Conservation (phyloP, 2,888 invertebrate species). For the Bellardia pandia region DNA sequence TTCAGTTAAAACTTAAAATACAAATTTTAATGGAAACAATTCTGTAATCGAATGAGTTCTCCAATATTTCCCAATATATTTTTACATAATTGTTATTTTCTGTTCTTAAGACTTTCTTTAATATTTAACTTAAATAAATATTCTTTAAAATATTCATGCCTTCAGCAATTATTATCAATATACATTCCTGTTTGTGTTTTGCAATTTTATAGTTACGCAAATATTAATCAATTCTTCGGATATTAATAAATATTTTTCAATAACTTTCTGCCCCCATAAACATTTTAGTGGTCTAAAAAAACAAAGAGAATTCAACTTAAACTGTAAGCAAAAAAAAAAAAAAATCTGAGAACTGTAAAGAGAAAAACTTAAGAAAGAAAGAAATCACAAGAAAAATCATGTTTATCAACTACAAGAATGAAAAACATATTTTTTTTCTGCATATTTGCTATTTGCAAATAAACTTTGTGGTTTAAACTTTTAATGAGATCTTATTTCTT, state of each 20-base stretch:
- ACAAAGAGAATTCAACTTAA: neutral
- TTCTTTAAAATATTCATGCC: conserved; percentile 30
- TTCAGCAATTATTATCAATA: neutral
- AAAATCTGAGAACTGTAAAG: conserved; percentile 8
- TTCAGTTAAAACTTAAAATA: too few relatives aligned
- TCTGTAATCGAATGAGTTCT: too few relatives aligned
- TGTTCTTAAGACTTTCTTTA: neutral
- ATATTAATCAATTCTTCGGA: conserved; percentile 48
- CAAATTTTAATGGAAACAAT: too few relatives aligned
- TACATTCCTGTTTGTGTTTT: neutral
- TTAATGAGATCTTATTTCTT: conserved; percentile 74
- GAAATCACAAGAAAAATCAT: conserved; percentile 34
- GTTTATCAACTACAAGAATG: conserved; percentile 60
- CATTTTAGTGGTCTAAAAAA: conserved; percentile 51
- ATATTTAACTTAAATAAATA: neutral
- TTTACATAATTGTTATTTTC: too few relatives aligned
- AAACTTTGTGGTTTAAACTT: conserved; percentile 75
- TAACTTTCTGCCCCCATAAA: conserved; percentile 55
- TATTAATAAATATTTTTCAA: conserved; percentile 61
- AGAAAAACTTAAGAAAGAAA: conserved; percentile 23
- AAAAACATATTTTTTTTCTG: conserved; percentile 50
- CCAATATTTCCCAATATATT: too few relatives aligned
- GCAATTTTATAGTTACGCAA: conserved; percentile 15
- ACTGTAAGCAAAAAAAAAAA: neutral
- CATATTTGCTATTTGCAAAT: conserved; percentile 47